Evolutionary conservation across 2,888 invertebrate genomes (phyloP), one percentile per base, ranked within the genome.

Genomic region (Aporophyla lueneburgensis): DNA sequence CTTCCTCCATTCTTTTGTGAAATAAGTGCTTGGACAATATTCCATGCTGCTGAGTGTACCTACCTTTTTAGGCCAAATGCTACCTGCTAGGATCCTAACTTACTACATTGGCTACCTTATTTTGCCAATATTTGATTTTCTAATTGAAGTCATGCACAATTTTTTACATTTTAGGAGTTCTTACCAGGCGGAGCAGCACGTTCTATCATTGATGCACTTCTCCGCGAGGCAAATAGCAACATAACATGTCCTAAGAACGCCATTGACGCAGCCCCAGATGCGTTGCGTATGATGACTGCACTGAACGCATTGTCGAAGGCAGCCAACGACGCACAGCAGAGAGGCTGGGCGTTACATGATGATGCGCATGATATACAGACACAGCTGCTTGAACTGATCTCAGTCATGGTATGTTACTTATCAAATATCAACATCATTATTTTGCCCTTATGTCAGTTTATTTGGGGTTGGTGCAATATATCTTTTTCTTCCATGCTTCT

Each of bases 341-440:
- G 99, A 76, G 99, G 99, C 87, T 99, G 99, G 99, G 98, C 99
- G 93, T 96, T 99, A 51, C 98, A 99, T 92, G 99, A 99, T 92
- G 99, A 99, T 93, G 99, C 99, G 86, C 97, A 97, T 78, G 98
- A 98, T 87, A 99, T 99, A 91, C 97, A 98, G 78, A 98, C 98
- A 80, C 98, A 99, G 93, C 97, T 99, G 75, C 97, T 97, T 74
- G 98, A 98, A 93, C 96, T 98, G 43, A 98, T 98, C 69, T 98
- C 98, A 82, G 98, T 99, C 90, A 97, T 99, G 97, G 98, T 67
- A 67, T 19, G 67, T 53, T n/a, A 33, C 16, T 16, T n/a, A n/a
- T 33, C 9, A 21, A 2, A 33, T 7, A 24, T 46, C 6, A n/a
- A 2, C n/a, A 40, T 40, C 2, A 63, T 24, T 7, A 0, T 24